Base-by-base conservation (phyloP, 2,797 vertebrate genomes). In the Pangasius mekongensis region DNA sequence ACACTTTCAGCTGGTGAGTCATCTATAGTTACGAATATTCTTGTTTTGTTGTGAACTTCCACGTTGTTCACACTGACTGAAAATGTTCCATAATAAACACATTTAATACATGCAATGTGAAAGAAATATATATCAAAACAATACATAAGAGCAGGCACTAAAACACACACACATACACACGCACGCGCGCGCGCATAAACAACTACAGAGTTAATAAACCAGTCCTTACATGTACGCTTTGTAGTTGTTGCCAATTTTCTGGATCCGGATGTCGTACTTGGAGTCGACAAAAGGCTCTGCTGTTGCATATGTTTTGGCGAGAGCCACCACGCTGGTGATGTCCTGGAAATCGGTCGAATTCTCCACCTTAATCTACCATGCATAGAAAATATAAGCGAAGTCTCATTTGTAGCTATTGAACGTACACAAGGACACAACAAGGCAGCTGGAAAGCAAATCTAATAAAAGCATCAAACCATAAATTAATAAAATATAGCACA, bases 231-330 rank as follows among this genome's bases (percentile, higher is more conserved):
- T 99, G 96, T 99, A 99, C 5, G 98, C 98, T 94, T 99, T 99
- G 96, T 99, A 99, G 95, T 99, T 99, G 95, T 71, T 97, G 87
- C 98, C 98, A 0, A 99, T 99, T 95, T 99, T 99, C 96, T 99
- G 98, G 93, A 99, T 97, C 90, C 97, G 96, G 92, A 99, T 98
- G 93, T 99, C 98, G 0, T 99, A 99, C 91, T 99, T 99, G 95
- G 98, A 99, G 92, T 97, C 97, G 5, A 99, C 95, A 91, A 97
- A 99, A 0, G 97, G 97, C 93, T 99, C 98, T 0, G 97, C 95
- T 85, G 98, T 99, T 91, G 98, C 97, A 0, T 99, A 99, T 16
- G 98, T 99, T 92, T 97, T 97, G 43, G 98, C 97, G 93, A 99
- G 96, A 22, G 97, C 98, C 86, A 98, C 97, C 87, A 99, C 96